phyloP scores from a whole-genome alignment of 2,888 invertebrate genomes.

The Idaea aversata region DNA sequence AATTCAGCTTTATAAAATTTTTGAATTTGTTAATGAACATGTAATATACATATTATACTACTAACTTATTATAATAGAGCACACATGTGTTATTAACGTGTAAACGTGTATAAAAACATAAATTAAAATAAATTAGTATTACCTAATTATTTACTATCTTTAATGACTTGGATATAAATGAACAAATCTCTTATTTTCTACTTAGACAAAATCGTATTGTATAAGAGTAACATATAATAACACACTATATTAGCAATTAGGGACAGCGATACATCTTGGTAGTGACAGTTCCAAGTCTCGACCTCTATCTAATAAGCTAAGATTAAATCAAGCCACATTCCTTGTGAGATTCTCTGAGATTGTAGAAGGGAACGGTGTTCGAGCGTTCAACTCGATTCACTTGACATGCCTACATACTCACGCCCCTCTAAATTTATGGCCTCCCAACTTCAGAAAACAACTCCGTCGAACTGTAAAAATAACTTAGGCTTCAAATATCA shows the following conservation, averaged over 20 bases:
- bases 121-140: too few relatives aligned
- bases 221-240: neutral
- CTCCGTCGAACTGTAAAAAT: constrained; percentile 41
- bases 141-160: neutral
- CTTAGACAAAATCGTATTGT: neutral
- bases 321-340: constrained; percentile 57
- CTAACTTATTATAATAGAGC: too few relatives aligned
- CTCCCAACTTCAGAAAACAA: constrained; percentile 47
- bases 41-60: too few relatives aligned
- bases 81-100: too few relatives aligned
- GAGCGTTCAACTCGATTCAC: constrained; percentile 17
- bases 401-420: constrained; percentile 40
- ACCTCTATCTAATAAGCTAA: constrained; percentile 42
- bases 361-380: constrained; percentile 21
- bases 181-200: neutral
- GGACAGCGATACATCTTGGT: constrained; percentile 48
- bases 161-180: neutral
- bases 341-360: constrained; percentile 44
- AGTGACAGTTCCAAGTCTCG: constrained; percentile 43
- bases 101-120: too few relatives aligned
- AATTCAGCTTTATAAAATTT: too few relatives aligned
- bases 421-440: constrained; percentile 47
- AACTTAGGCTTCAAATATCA: constrained; percentile 30
- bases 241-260: constrained; percentile 49
- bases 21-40: too few relatives aligned